Conservation (phyloP, 2,888 invertebrate species). For the Apomyelois bistriatella region DNA sequence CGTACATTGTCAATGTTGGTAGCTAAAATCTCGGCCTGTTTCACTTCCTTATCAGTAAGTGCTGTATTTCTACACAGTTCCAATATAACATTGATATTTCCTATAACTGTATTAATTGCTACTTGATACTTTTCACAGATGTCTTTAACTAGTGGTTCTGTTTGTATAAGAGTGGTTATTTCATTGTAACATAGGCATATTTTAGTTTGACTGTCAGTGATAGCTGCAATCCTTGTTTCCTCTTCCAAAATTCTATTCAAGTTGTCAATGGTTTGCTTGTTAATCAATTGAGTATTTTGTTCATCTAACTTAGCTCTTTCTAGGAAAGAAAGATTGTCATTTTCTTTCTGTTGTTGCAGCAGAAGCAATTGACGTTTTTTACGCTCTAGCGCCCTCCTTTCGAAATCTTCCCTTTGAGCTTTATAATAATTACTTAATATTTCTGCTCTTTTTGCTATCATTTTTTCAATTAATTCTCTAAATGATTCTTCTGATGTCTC, state of each 20-base stretch:
- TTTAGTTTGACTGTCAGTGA: conserved; percentile 78
- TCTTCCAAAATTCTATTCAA: conserved; percentile 75
- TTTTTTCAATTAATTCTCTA: conserved; percentile 53
- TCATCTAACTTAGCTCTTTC: conserved; percentile 70
- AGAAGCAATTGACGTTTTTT: conserved; percentile 60
- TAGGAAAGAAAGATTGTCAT: conserved; percentile 70
- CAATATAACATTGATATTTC: conserved; percentile 66
- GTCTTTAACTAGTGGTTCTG: conserved; percentile 57
- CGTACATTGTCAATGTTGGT: conserved; percentile 70
- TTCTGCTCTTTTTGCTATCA: conserved; percentile 55
- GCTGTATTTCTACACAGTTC: conserved; percentile 61
- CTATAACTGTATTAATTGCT: conserved; percentile 56
- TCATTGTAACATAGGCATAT: conserved; percentile 79
- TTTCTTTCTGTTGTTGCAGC: conserved; percentile 63
- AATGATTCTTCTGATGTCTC: conserved; percentile 50
- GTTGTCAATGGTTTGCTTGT: conserved; percentile 64
- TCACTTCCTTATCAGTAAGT: conserved; percentile 73
- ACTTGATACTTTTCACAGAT: conserved; percentile 64
- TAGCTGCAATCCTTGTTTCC: conserved; percentile 73
- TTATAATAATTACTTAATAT: conserved; percentile 48
- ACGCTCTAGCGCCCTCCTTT: conserved; percentile 61
- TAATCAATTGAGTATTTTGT: conserved; percentile 66
- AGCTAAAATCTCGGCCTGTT: conserved; percentile 73
- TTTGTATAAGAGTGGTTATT: conserved; percentile 68
- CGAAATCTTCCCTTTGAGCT: conserved; percentile 56